Evolutionary conservation across 2,888 invertebrate species (phyloP), one percentile per base, ranked within the genome.

Genomic region (Omphaloscelis lunosa): DNA sequence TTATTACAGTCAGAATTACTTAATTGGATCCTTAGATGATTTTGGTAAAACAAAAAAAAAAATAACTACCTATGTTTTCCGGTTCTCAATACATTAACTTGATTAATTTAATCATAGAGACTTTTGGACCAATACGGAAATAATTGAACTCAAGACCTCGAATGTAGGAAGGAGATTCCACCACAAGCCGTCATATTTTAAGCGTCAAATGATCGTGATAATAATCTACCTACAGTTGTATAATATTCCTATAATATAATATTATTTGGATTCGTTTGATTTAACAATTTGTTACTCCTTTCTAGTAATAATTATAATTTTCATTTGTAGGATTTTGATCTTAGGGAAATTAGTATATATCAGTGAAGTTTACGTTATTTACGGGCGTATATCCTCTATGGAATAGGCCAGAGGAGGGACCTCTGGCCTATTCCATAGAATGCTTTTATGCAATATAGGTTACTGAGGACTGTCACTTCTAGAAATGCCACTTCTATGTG

Each of bases 121-220:
- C 51, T 39, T 66, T 79, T 71, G 48, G 2, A 15, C 53, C 20
- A 27, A 79, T 56, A 56, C 79, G 80, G 84, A 84, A 79, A 71
- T 63, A 17, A 68, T 56, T 61, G 39, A 41, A 51, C 27, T 41
- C 1, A 7, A 27, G 72, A 59, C 72, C 72, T 79, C 39, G 39
- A 71, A 34, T 51, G 8, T 58, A 66, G 71, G 79, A 83, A 70
- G 27, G 17, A 61, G 71, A 27, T 61, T 70, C 29, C 6, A 71
- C 8, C 3, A n/a, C 15, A 29, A 53, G 41, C 4, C 0, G 2
- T 34, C 9, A 58, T 53, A 61, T 34, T 65, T 59, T 69, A 69
- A 53, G 8, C 12, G 41, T 62, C 6, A 20, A 73, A 62, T 62
- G 15, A 62, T 11, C 1, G n/a, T 59, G 5, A 41, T 29, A 27